Percentiles rank a stretch among this genome's conserved stretches.
Conservation (phyloP, 2,888 invertebrate genomes). For the Dexiosoma caninum region DNA sequence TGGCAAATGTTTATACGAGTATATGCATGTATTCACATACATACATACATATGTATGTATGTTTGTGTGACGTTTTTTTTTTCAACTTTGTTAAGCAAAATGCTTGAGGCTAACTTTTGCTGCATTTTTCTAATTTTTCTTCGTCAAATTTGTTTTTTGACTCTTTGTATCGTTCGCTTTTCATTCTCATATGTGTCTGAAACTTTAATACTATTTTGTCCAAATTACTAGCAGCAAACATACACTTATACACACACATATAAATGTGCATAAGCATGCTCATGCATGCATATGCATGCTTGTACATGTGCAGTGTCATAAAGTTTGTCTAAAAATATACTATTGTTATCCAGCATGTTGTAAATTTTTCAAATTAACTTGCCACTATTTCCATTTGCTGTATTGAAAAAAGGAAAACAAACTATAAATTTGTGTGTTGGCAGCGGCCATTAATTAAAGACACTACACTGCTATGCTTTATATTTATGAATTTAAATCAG, state of each 20-base stretch:
- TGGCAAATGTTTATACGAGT: neutral
- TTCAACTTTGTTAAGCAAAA: slow-evolving; percentile 45
- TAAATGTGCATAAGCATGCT: neutral
- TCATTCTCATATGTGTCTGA: slow-evolving; percentile 30
- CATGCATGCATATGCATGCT: neutral
- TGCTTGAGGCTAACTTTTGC: slow-evolving; percentile 47
- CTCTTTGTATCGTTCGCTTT: slow-evolving; percentile 10
- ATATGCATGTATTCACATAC: neutral
- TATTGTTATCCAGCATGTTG: slow-evolving; percentile 43
- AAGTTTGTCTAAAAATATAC: slow-evolving; percentile 39
- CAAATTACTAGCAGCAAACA: neutral
- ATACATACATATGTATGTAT: too few species aligned
- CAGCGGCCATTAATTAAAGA: slow-evolving; percentile 17
- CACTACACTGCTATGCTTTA: neutral
- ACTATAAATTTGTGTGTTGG: neutral
- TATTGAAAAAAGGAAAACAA: slow-evolving; percentile 19
- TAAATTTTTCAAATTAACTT: slow-evolving; percentile 52
- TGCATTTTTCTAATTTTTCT: slow-evolving; percentile 55
- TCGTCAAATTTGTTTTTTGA: slow-evolving; percentile 59
- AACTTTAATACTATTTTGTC: slow-evolving; percentile 35
- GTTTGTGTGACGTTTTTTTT: too few species aligned
- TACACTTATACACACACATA: neutral
- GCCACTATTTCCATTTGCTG: slow-evolving; percentile 33
- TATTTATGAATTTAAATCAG: too few species aligned
- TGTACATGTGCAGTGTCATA: slow-evolving; percentile 14